Percentiles rank a stretch among this genome's conserved stretches.
These are phyloP conservation scores for Poeciliopsis prolifica DNA, from an alignment of 2,113 vertebrate species.

Conservation along the genomic window DNA sequence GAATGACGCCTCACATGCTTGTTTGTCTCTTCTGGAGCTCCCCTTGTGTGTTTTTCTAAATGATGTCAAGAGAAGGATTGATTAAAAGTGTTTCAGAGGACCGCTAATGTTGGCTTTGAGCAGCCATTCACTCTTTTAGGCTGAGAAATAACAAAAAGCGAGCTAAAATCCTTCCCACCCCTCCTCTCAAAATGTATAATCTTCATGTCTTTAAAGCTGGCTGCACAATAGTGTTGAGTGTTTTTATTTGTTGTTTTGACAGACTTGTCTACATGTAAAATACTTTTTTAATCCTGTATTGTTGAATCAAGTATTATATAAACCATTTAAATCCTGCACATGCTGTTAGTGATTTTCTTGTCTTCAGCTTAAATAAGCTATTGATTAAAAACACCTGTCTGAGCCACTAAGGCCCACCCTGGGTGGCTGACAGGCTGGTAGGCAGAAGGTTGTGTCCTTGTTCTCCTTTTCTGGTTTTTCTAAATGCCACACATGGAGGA, in stretches of 20 bases:
- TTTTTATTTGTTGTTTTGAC: constrained; percentile 25
- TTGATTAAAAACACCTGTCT: constrained; percentile 55
- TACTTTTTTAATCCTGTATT: constrained; percentile 55
- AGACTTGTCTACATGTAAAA: constrained; percentile 53
- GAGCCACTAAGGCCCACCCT: not conserved
- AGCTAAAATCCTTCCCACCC: too few species aligned
- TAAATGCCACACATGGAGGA: constrained; percentile 16
- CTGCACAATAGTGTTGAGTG: constrained; percentile 60
- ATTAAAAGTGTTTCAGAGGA: constrained; percentile 49
- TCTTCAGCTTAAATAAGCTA: not conserved
- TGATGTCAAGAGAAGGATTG: constrained; percentile 74
- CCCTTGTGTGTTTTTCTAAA: constrained; percentile 56
- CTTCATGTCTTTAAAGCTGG: constrained; percentile 53
- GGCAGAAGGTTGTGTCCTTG: not conserved
- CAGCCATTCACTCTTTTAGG: constrained; percentile 51
- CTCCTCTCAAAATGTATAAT: constrained; percentile 20
- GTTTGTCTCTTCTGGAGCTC: constrained; percentile 51
- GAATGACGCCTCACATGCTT: constrained; percentile 64
- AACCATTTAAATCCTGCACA: constrained; percentile 50
- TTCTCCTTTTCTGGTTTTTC: not conserved
- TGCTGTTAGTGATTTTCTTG: not conserved
- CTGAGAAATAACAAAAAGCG: constrained; percentile 37
- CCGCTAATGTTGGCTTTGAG: constrained; percentile 49
- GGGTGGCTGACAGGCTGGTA: not conserved
- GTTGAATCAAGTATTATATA: constrained; percentile 58